Evolutionary conservation across 1,140 invertebrate species (phyloP).

Genomic region (Andricus grossulariae): DNA sequence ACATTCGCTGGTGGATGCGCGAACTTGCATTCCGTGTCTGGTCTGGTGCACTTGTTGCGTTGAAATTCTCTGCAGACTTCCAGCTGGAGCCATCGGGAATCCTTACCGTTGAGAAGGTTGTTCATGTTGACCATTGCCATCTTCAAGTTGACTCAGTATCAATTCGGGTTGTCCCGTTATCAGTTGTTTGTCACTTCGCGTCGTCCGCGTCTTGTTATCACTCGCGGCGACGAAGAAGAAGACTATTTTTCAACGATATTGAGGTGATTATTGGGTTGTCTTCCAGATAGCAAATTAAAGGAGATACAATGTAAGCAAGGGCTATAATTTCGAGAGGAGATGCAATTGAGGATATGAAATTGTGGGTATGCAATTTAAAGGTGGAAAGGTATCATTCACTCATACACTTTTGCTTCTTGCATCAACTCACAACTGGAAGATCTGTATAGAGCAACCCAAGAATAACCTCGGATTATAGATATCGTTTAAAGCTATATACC

Average conservation of each 20-base stretch:
- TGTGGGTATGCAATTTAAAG: no score
- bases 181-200: neutral
- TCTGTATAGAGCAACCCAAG: neutral
- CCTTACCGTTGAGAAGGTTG: constrained; percentile 97
- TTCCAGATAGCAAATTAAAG: neutral
- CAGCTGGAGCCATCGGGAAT: constrained; percentile 99
- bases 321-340: neutral
- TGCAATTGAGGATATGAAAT: neutral
- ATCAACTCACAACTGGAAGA: neutral
- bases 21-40: constrained; percentile 99
- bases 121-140: constrained; percentile 98
- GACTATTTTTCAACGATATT: constrained; percentile 18
- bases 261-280: constrained; percentile 3
- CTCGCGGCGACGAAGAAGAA: neutral
- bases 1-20: constrained; percentile 99
- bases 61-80: constrained; percentile 99
- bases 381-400: no score
- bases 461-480: constrained; percentile 13
- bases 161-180: constrained; percentile 47
- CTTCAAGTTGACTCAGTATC: constrained; percentile 45
- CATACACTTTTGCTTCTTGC: no score
- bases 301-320: neutral
- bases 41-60: constrained; percentile 98
- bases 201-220: constrained; percentile 6
- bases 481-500: constrained; percentile 16